Evolutionary conservation across 2,113 vertebrate genomes (phyloP).

Genomic region (Malurus cyaneus): DNA sequence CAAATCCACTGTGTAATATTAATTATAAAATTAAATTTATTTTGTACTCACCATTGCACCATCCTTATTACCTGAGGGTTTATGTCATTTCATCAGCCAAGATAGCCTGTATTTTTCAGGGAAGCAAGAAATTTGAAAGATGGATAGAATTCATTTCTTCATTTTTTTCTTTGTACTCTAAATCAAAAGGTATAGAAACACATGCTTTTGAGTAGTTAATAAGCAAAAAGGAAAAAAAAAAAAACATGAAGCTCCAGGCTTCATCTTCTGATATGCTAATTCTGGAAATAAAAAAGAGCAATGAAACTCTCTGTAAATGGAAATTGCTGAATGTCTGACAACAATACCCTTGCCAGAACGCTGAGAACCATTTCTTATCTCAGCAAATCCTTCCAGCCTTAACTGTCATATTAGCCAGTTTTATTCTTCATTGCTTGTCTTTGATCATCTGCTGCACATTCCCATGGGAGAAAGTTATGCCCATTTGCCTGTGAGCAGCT

Average conservation of each 20-base stretch:
- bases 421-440: slow-evolving; percentile 59
- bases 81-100: not conserved
- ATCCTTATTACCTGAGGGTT: not conserved
- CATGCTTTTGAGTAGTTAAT: slow-evolving; percentile 20
- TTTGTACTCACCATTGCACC: not conserved
- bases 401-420: slow-evolving; percentile 60
- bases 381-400: slow-evolving; percentile 51
- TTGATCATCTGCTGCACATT: slow-evolving; percentile 48
- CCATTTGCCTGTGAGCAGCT: slow-evolving; percentile 46
- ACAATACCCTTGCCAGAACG: slow-evolving; percentile 35
- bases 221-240: not conserved
- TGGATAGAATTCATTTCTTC: not conserved
- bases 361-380: slow-evolving; percentile 49
- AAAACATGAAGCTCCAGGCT: not conserved
- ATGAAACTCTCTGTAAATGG: not conserved
- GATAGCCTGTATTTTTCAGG: not conserved
- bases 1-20: not conserved
- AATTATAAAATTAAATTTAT: not conserved
- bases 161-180: not conserved
- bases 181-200: not conserved
- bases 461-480: slow-evolving; percentile 31
- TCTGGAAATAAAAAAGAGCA: slow-evolving; percentile 27
- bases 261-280: slow-evolving; percentile 40
- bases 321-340: slow-evolving; percentile 23
- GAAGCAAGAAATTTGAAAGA: not conserved